A percentile compares a stretch with the other conserved stretches of the same genome.
Conservation (phyloP, 2,113 vertebrate genomes). For the Amia ocellicauda region DNA sequence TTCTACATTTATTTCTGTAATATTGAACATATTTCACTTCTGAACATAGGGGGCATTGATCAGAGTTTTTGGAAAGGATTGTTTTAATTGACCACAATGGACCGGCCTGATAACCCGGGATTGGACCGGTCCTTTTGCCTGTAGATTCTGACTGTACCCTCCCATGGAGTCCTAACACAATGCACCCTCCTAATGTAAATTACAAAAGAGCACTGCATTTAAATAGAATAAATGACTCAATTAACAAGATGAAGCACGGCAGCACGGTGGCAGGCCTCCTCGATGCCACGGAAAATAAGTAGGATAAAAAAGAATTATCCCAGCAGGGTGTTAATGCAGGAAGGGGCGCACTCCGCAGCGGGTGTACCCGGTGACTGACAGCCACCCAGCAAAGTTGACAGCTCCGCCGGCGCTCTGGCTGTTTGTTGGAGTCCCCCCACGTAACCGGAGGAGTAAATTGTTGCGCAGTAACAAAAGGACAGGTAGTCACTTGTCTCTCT, state of each 20-base stretch:
- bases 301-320: constrained; percentile 78
- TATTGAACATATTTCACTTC: too few species aligned
- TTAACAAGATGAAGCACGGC: constrained; percentile 80
- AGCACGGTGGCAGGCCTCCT: constrained; percentile 67
- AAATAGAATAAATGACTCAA: constrained; percentile 85
- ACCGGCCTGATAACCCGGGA: too few species aligned
- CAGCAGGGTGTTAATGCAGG: constrained; percentile 74
- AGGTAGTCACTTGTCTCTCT: constrained; percentile 50
- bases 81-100: too few species aligned
- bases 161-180: background rate
- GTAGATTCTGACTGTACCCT: background rate
- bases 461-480: constrained; percentile 52
- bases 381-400: constrained; percentile 68
- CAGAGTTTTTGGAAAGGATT: too few species aligned
- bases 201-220: constrained; percentile 54
- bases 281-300: constrained; percentile 59
- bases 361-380: constrained; percentile 69
- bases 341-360: constrained; percentile 63
- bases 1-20: too few species aligned
- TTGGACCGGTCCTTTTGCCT: background rate
- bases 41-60: too few species aligned
- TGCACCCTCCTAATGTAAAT: background rate
- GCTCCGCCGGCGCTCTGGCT: constrained; percentile 63
- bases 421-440: constrained; percentile 58
- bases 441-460: constrained; percentile 60